Conservation (phyloP, 2,113 vertebrate genomes). For the Seriola dumerili region DNA sequence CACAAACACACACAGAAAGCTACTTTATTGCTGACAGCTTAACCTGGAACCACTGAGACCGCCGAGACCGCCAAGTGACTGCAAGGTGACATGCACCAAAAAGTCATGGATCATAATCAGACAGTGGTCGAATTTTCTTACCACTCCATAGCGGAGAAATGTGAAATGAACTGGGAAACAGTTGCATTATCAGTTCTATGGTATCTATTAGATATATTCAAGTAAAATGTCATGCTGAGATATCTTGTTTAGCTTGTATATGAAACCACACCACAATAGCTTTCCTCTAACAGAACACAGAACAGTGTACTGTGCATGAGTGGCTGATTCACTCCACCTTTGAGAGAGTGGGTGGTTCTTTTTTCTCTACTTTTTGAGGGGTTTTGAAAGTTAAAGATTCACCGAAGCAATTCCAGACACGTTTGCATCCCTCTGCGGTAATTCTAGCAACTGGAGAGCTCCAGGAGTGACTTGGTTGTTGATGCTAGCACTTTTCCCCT, state of each 20-base stretch:
- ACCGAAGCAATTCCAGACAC: constrained; percentile 76
- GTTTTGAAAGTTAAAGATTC: constrained; percentile 78
- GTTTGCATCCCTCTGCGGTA: constrained; percentile 75
- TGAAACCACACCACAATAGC: constrained; percentile 50
- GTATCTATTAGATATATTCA: constrained; percentile 14
- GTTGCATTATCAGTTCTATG: constrained; percentile 31
- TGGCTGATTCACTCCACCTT: constrained; percentile 58
- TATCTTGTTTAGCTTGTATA: constrained; percentile 33
- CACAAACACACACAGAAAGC: constrained; percentile 54
- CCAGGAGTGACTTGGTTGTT: constrained; percentile 83
- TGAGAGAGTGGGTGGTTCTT: constrained; percentile 57
- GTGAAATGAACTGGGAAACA: constrained; percentile 52
- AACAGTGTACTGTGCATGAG: constrained; percentile 24
- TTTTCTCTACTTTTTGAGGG: constrained; percentile 64
- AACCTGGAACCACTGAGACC: constrained; percentile 67
- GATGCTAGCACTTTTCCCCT: constrained; percentile 79
- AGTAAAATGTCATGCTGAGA: constrained; percentile 25
- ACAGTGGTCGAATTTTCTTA: constrained; percentile 47
- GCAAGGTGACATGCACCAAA: constrained; percentile 67
- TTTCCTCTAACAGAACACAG: constrained; percentile 19
- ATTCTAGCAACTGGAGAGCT: constrained; percentile 78
- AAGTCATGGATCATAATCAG: constrained; percentile 61
- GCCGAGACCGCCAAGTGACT: constrained; percentile 52
- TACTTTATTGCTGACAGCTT: constrained; percentile 71
- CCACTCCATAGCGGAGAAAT: constrained; percentile 33